These are phyloP conservation scores for Prinia subflava DNA, from an alignment of 2,113 vertebrate species.

Conservation along the genomic window DNA sequence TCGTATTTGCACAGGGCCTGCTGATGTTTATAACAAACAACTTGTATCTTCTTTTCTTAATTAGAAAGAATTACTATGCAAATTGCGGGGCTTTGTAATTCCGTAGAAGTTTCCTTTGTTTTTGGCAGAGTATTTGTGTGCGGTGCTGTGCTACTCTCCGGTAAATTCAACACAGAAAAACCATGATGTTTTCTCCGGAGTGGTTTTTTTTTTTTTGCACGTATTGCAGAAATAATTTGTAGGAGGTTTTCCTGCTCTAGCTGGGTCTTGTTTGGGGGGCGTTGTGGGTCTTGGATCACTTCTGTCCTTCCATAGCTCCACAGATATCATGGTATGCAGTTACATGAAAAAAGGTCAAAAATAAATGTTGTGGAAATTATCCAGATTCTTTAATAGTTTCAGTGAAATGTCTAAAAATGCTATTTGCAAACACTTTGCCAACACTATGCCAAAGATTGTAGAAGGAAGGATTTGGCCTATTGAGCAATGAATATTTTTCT, in stretches of 20 bases:
- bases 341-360: background rate
- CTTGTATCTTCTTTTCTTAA: constrained; percentile 76
- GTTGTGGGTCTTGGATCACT: background rate
- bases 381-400: background rate
- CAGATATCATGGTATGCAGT: background rate
- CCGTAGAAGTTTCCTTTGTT: constrained; percentile 45
- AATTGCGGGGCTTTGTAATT: constrained; percentile 72
- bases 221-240: background rate
- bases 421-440: background rate
- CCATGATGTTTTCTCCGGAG: background rate
- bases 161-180: background rate
- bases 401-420: background rate
- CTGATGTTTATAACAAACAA: constrained; percentile 81
- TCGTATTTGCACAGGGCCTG: constrained; percentile 70
- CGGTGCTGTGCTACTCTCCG: background rate
- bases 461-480: background rate
- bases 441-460: background rate
- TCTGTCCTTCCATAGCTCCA: background rate
- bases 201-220: background rate
- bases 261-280: background rate
- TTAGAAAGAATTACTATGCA: constrained; percentile 75
- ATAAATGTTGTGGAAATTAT: background rate
- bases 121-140: constrained; percentile 22
- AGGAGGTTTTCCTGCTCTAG: background rate
- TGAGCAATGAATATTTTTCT: background rate